These are phyloP conservation scores for Orchesellides sinensis DNA, from an alignment of 2,888 invertebrate species.

Conservation along the genomic window DNA sequence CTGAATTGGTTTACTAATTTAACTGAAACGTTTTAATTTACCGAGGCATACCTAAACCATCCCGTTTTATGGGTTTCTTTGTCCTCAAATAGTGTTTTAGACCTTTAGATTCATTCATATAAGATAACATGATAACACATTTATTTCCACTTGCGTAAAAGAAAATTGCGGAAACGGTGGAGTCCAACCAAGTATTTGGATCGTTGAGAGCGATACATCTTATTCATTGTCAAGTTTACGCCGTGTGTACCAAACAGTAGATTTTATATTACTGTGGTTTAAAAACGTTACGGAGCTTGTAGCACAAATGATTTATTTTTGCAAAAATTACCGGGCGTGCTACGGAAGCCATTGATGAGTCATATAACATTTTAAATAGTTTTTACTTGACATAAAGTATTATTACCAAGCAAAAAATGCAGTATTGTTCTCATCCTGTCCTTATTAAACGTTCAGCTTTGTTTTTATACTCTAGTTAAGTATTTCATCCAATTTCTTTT, in stretches of 20 bases:
- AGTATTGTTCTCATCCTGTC: too few relatives aligned
- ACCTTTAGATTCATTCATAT: too few relatives aligned
- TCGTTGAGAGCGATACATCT: slow-evolving; percentile 7
- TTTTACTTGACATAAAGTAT: too few relatives aligned
- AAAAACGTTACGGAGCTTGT: not conserved
- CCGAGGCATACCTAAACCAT: slow-evolving; percentile 41
- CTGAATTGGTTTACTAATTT: slow-evolving; percentile 47
- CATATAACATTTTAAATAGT: too few relatives aligned
- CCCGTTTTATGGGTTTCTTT: slow-evolving; percentile 19
- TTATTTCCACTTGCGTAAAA: not conserved
- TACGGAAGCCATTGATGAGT: slow-evolving; percentile 10
- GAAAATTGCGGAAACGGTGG: slow-evolving; percentile 60
- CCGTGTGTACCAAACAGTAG: too few relatives aligned
- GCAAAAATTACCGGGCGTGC: slow-evolving; percentile 29
- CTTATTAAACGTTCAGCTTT: too few relatives aligned
- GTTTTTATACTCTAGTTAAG: too few relatives aligned
- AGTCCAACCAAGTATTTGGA: slow-evolving; percentile 53
- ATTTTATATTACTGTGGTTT: not conserved
- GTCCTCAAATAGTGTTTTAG: too few relatives aligned
- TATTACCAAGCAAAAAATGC: too few relatives aligned
- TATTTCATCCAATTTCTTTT: too few relatives aligned
- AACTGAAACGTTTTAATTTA: slow-evolving; percentile 58
- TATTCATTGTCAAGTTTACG: slow-evolving; percentile 52
- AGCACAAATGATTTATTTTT: slow-evolving; percentile 26
- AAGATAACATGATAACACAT: not conserved